A percentile compares a stretch with the other conserved stretches of the same genome.
Evolutionary conservation across 1,140 invertebrate species (phyloP).

Genomic region (Bombus sibiricus): DNA sequence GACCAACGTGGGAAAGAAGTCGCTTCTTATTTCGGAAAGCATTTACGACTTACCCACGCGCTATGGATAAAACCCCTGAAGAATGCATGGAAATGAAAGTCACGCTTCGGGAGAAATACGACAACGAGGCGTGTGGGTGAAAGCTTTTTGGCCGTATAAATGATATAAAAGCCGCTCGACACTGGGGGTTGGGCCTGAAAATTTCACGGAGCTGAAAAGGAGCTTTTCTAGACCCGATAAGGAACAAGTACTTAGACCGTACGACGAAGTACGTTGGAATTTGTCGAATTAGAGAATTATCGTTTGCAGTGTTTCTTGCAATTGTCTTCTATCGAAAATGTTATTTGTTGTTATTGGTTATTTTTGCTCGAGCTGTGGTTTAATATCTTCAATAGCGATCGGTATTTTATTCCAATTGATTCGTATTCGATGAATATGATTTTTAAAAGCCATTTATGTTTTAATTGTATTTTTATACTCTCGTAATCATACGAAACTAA

Average conservation of each 20-base stretch:
- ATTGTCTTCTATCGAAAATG: not conserved
- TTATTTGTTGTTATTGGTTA: not conserved
- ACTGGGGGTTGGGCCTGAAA: not conserved
- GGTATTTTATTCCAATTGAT: not conserved
- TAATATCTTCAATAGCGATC: not conserved
- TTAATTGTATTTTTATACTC: not conserved
- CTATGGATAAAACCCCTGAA: not conserved
- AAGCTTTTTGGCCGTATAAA: constrained; percentile 34
- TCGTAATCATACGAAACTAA: not conserved
- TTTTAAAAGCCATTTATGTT: not conserved
- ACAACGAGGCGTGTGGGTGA: constrained; percentile 12
- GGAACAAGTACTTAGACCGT: not conserved
- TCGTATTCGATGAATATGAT: not conserved
- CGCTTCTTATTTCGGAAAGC: constrained; percentile 9
- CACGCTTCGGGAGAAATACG: constrained; percentile 27
- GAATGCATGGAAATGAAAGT: constrained; percentile 40
- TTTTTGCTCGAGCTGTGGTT: not conserved
- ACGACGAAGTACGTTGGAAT: not conserved
- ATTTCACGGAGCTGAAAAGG: not conserved
- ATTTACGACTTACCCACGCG: constrained; percentile 5
- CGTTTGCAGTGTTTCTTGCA: not conserved
- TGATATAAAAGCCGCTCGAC: constrained; percentile 24
- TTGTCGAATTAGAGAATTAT: not conserved
- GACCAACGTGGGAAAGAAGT: not conserved
- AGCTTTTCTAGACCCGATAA: not conserved